Conservation (phyloP, 2,888 invertebrate genomes). For the Platycnemis pennipes region DNA sequence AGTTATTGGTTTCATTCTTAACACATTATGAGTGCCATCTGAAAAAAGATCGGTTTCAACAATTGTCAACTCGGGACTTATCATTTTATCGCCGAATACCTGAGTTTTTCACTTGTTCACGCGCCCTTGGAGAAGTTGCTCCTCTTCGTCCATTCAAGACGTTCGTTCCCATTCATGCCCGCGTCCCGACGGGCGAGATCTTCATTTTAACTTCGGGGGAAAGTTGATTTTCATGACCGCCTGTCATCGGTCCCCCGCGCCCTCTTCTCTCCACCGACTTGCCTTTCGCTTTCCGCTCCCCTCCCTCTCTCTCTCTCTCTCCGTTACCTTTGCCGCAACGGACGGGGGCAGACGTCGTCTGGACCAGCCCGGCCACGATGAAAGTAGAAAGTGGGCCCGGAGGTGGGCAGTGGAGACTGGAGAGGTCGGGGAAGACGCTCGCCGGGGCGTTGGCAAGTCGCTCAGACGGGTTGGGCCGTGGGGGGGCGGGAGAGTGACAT, state of each 20-base stretch:
- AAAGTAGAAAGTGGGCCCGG: conserved; percentile 37
- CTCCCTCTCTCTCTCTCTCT: background rate
- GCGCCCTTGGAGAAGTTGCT: background rate
- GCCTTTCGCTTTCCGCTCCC: background rate
- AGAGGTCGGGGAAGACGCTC: background rate
- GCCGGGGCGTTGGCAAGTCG: background rate
- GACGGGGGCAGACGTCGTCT: background rate
- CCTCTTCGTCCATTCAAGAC: background rate
- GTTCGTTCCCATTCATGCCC: background rate
- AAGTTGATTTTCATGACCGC: background rate
- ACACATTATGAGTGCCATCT: too few relatives aligned
- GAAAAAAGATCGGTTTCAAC: too few relatives aligned
- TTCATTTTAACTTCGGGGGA: too few relatives aligned
- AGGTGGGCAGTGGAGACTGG: background rate
- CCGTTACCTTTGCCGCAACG: background rate
- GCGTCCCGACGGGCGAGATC: too few relatives aligned
- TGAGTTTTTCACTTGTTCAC: background rate
- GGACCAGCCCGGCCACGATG: background rate
- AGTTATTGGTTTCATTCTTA: too few relatives aligned
- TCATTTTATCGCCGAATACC: background rate
- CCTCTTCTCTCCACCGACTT: background rate
- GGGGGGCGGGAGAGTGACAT: background rate
- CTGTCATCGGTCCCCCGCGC: background rate
- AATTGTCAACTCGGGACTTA: too few relatives aligned
- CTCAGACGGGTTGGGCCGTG: background rate